Percentiles rank a stretch among this genome's conserved stretches.
Evolutionary conservation across 1,140 invertebrate species (phyloP).

Genomic region (Planococcus citri): DNA sequence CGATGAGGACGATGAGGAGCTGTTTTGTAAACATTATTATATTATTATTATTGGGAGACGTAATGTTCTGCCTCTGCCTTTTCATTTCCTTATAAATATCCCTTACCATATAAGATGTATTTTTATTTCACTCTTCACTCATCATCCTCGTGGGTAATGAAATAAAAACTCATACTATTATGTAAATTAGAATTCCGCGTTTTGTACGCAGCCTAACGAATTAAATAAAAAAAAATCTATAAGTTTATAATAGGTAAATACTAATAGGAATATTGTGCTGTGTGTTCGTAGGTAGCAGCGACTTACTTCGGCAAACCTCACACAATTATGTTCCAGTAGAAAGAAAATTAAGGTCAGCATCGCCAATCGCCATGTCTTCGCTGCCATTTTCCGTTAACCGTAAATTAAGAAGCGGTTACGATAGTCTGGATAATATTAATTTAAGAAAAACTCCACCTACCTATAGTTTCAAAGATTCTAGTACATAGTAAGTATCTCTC

Average conservation of each 20-base stretch:
- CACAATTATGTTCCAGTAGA: constrained; percentile 34
- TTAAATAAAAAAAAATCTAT: too few relatives aligned
- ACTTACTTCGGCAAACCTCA: constrained; percentile 38
- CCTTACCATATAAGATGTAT: too few relatives aligned
- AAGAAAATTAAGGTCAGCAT: constrained; percentile 38
- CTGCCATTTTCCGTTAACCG: constrained; percentile 31
- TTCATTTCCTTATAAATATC: too few relatives aligned
- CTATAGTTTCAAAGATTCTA: constrained; percentile 31
- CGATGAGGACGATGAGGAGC: too few relatives aligned
- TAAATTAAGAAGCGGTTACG: constrained; percentile 34
- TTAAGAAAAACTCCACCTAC: constrained; percentile 32
- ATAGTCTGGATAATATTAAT: constrained; percentile 37
- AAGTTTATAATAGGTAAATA: neutral
- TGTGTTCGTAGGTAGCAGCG: constrained; percentile 42
- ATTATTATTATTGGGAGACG: too few relatives aligned
- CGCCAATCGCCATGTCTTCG: constrained; percentile 41
- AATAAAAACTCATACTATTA: too few relatives aligned
- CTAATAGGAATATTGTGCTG: neutral
- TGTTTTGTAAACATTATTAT: too few relatives aligned
- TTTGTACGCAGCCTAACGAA: too few relatives aligned
- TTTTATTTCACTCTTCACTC: too few relatives aligned
- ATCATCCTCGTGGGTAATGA: too few relatives aligned
- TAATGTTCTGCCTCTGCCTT: too few relatives aligned
- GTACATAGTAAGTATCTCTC: constrained; percentile 28
- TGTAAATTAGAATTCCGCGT: too few relatives aligned